A percentile compares a stretch with the other conserved stretches of the same genome.
Conservation (phyloP, 2,888 invertebrate genomes). For the Trachelus stipa region DNA sequence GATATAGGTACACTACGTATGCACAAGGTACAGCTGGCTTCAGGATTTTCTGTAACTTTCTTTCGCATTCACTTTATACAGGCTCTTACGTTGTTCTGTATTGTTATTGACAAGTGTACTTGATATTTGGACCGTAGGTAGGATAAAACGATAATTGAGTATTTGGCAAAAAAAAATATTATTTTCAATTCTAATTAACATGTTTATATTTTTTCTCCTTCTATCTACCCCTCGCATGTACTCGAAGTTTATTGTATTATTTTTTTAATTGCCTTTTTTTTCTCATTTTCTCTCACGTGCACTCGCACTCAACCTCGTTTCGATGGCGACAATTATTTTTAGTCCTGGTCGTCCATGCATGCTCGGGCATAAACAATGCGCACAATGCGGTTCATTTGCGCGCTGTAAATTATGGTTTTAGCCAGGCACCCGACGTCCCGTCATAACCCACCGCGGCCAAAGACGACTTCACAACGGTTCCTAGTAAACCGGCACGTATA, state of each 20-base stretch:
- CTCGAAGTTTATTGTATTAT: neutral
- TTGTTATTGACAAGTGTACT: no score
- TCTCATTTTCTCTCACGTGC: neutral
- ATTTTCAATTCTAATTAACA: no score
- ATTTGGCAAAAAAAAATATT: no score
- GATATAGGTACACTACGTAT: no score
- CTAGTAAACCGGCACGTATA: conserved; percentile 22
- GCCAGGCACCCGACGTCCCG: conserved; percentile 4
- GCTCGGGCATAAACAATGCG: conserved; percentile 16
- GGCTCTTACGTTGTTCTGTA: no score
- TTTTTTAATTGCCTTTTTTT: neutral
- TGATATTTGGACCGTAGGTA: no score
- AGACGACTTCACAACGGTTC: conserved; percentile 27
- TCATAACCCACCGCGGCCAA: conserved; percentile 13
- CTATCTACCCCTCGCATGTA: neutral
- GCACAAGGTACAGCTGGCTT: neutral
- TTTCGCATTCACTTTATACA: conserved; percentile 5
- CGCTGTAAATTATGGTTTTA: conserved; percentile 12
- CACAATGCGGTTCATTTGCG: conserved; percentile 19
- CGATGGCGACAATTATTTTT: conserved; percentile 5
- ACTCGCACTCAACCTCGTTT: neutral
- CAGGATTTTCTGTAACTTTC: neutral
- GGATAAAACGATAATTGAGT: no score
- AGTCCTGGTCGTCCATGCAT: neutral
- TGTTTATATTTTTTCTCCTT: neutral